phyloP scores from a whole-genome alignment of 2,113 vertebrate species.

The Eira barbara region DNA sequence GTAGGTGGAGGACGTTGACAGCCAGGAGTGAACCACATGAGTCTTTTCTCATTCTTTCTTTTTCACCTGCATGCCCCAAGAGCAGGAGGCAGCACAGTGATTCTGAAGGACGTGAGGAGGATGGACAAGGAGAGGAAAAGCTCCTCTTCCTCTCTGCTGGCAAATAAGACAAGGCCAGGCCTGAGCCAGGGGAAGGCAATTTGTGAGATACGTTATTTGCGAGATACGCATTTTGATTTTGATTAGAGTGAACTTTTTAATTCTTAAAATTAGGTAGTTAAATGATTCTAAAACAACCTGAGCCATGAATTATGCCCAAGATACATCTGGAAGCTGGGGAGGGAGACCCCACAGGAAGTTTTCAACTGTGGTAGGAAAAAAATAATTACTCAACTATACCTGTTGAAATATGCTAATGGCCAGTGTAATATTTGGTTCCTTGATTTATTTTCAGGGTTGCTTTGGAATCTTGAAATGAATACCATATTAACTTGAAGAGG shows the following conservation, averaged over 20 bases:
- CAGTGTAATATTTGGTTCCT: background rate
- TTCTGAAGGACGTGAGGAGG: background rate
- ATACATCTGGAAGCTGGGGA: background rate
- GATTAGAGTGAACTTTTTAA: background rate
- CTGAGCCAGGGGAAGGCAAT: background rate
- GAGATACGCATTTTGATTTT: background rate
- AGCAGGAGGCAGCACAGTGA: too few relatives aligned
- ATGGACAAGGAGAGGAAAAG: background rate
- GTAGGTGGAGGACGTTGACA: background rate
- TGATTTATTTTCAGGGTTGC: constrained; percentile 19
- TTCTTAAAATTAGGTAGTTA: background rate
- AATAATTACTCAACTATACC: background rate
- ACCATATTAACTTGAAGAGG: constrained; percentile 9
- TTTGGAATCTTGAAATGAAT: background rate
- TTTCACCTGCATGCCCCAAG: background rate
- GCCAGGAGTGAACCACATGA: too few relatives aligned
- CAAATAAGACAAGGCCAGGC: too few relatives aligned
- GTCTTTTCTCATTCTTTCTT: background rate
- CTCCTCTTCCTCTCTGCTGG: background rate
- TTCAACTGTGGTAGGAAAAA: background rate
- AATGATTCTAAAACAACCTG: background rate
- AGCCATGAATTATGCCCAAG: background rate
- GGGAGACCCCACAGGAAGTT: background rate
- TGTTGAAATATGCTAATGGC: background rate
- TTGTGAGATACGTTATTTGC: too few relatives aligned